Evolutionary conservation across 2,797 vertebrate genomes (phyloP).

Genomic region (Pyrrhura leucotis): DNA sequence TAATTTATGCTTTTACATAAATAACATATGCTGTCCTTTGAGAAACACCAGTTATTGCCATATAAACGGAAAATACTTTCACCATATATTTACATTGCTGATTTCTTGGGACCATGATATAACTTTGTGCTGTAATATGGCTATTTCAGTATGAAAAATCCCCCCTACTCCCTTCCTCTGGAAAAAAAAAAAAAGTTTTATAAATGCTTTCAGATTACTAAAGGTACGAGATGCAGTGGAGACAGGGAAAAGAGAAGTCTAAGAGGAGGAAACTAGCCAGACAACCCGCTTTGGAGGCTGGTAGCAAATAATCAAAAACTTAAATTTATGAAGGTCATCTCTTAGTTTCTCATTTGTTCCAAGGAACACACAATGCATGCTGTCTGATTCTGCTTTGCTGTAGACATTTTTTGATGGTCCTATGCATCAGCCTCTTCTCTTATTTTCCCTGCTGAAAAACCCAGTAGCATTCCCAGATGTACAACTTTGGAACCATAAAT

Average conservation of each 20-base stretch:
- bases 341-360: neutral
- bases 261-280: neutral
- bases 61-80: neutral
- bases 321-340: neutral
- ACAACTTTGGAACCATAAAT: neutral
- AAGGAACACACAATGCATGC: neutral
- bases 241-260: fast-evolving
- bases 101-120: neutral
- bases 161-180: neutral
- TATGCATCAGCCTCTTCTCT: neutral
- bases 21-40: neutral
- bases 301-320: neutral
- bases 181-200: neutral
- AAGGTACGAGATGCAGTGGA: neutral
- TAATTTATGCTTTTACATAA: neutral
- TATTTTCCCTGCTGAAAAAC: neutral
- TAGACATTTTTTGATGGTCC: neutral
- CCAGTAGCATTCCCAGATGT: neutral
- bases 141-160: neutral
- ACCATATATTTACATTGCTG: neutral
- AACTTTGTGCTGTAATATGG: neutral
- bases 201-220: neutral
- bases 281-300: neutral
- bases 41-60: neutral
- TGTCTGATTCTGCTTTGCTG: neutral